Conservation (phyloP, 2,113 vertebrate genomes). For the Geococcyx californianus region DNA sequence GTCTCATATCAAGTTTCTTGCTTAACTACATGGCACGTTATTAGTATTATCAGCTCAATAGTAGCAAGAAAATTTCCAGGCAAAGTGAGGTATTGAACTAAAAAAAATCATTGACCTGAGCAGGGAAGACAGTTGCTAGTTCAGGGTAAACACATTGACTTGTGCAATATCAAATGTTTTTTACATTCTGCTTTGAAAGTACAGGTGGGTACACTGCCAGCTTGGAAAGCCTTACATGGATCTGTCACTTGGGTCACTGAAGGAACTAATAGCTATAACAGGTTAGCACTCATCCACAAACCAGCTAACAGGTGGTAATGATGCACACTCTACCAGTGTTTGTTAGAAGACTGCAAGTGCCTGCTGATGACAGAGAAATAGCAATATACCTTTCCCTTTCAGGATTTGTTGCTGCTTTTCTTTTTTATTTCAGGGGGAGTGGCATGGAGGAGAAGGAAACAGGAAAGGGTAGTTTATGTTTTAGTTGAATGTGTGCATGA, state of each 20-base stretch:
- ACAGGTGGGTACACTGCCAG: neutral
- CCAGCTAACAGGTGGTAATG: neutral
- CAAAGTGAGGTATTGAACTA: neutral
- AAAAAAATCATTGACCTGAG: neutral
- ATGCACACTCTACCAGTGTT: neutral
- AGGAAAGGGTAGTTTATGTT: neutral
- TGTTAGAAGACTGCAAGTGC: neutral
- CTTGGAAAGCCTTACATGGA: neutral
- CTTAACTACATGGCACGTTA: neutral
- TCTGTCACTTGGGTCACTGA: neutral
- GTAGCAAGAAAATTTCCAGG: neutral
- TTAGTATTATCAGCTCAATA: neutral
- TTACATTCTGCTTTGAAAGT: neutral
- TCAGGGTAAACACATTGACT: neutral
- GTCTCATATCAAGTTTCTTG: neutral
- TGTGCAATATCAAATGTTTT: neutral
- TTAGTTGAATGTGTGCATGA: neutral
- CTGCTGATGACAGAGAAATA: neutral
- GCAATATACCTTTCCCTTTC: neutral
- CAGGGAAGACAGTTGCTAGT: neutral
- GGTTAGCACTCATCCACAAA: neutral
- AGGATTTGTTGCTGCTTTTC: no score
- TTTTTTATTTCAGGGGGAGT: neutral
- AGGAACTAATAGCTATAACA: neutral
- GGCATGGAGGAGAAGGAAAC: neutral